Evolutionary conservation across 2,888 invertebrate genomes (phyloP).

Genomic region (Rhamphomyia laevipes): DNA sequence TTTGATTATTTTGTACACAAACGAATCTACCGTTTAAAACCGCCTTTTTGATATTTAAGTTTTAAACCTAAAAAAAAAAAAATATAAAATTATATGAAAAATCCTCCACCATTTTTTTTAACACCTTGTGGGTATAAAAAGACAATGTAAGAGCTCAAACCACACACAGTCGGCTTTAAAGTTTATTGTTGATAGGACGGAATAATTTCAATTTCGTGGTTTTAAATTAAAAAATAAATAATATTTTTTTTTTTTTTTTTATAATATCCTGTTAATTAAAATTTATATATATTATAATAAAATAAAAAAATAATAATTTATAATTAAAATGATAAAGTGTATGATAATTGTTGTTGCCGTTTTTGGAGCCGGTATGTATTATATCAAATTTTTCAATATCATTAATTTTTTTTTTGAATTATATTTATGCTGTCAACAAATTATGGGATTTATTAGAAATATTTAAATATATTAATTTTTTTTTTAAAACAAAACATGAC

Average conservation of each 20-base stretch:
- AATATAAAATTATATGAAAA: slow-evolving; percentile 12
- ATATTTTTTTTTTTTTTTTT: slow-evolving; percentile 6
- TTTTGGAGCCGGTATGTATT: slow-evolving; percentile 55
- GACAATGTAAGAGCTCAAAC: slow-evolving; percentile 37
- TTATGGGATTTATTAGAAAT: not conserved
- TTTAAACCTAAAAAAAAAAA: slow-evolving; percentile 6
- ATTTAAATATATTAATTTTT: too few relatives aligned
- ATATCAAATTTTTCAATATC: slow-evolving; percentile 4
- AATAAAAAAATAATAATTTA: slow-evolving; percentile 10
- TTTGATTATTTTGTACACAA: too few relatives aligned
- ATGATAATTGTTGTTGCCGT: slow-evolving; percentile 48
- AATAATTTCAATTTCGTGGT: too few relatives aligned
- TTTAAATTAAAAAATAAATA: not conserved
- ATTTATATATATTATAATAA: slow-evolving; percentile 10
- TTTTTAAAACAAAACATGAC: too few relatives aligned
- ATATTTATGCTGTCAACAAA: not conserved
- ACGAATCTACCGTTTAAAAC: not conserved
- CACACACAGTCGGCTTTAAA: slow-evolving; percentile 39
- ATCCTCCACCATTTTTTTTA: slow-evolving; percentile 19
- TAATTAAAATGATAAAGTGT: slow-evolving; percentile 35
- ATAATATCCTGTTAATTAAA: slow-evolving; percentile 9
- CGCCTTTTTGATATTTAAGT: slow-evolving; percentile 13
- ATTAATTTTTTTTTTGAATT: not conserved
- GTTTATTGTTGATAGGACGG: slow-evolving; percentile 26
- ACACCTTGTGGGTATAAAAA: slow-evolving; percentile 37